phyloP scores from a whole-genome alignment of 2,888 invertebrate genomes.

The Stegana nigrithorax region DNA sequence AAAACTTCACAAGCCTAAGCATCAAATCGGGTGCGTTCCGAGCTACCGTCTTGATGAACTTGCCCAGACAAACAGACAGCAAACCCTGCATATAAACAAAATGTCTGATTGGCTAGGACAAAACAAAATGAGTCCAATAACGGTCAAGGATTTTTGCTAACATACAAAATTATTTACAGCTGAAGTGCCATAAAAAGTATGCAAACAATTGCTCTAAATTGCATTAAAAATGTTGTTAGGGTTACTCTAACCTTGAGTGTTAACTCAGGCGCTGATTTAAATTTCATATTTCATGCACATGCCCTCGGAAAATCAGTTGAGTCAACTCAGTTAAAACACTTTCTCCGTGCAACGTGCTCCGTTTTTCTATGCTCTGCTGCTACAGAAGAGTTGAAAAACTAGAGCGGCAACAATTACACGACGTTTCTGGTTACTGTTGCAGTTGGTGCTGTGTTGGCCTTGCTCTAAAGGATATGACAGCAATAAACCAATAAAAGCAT shows the following conservation, averaged over 20 bases:
- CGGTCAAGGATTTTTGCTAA: no score
- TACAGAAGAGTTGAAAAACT: slow-evolving; percentile 31
- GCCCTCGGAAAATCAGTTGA: slow-evolving; percentile 28
- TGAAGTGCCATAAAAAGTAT: no score
- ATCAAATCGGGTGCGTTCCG: no score
- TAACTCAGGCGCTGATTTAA: slow-evolving; percentile 41
- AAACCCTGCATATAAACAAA: no score
- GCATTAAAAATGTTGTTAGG: not conserved
- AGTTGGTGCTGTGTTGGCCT: not conserved
- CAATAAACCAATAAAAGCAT: slow-evolving; percentile 56
- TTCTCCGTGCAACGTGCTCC: slow-evolving; percentile 35
- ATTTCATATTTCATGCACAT: slow-evolving; percentile 53
- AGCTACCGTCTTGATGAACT: no score
- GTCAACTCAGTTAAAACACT: slow-evolving; percentile 15
- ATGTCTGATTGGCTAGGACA: no score
- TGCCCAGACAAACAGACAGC: no score
- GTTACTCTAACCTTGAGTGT: slow-evolving; percentile 35
- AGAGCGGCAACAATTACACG: slow-evolving; percentile 41
- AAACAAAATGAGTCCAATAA: no score
- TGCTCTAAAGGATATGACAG: slow-evolving; percentile 36
- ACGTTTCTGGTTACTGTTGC: not conserved
- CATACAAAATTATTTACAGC: not conserved
- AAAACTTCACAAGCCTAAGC: no score
- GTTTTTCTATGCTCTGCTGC: slow-evolving; percentile 30
- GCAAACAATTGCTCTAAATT: slow-evolving; percentile 10